These are phyloP conservation scores for Drosophila teissieri DNA, from an alignment of 1,140 invertebrate genomes.

Conservation along the genomic window DNA sequence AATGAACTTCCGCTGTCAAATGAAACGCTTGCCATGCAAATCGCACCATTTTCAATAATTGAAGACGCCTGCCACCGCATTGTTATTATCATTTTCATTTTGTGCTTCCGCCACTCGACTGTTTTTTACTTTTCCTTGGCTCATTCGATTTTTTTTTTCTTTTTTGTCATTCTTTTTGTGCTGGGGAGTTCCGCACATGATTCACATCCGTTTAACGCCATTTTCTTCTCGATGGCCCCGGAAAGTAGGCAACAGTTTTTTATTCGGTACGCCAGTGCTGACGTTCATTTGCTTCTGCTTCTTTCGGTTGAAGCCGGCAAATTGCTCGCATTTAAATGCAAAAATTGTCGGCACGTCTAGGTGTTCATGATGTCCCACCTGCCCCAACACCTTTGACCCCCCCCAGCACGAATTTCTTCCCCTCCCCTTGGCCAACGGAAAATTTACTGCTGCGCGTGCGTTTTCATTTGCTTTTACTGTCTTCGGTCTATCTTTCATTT, in stretches of 20 bases:
- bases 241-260: conserved; percentile 72
- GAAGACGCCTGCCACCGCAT: conserved; percentile 64
- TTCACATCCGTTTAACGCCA: conserved; percentile 70
- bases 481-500: conserved; percentile 55
- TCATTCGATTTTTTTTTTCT: conserved; percentile 8
- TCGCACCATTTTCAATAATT: conserved; percentile 77
- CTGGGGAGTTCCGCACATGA: conserved; percentile 64
- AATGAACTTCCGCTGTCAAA: conserved; percentile 80
- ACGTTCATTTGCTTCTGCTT: conserved; percentile 23
- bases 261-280: conserved; percentile 10
- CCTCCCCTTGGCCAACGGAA: conserved; percentile 3
- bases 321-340: conserved; percentile 81
- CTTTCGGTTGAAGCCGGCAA: conserved; percentile 48
- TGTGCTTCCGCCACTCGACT: conserved; percentile 64
- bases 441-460: conserved; percentile 71
- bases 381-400: conserved; percentile 29
- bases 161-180: conserved; percentile 27
- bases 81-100: conserved; percentile 81
- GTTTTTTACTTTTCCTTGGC: conserved; percentile 41
- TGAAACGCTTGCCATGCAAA: conserved; percentile 78
- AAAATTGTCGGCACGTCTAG: conserved; percentile 77
- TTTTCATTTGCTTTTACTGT: conserved; percentile 72
- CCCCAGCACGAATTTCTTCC: neutral
- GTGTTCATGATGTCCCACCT: conserved; percentile 67
- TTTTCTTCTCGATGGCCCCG: conserved; percentile 52